Evolutionary conservation across 2,113 vertebrate species (phyloP).

Genomic region (Ginglymostoma cirratum): DNA sequence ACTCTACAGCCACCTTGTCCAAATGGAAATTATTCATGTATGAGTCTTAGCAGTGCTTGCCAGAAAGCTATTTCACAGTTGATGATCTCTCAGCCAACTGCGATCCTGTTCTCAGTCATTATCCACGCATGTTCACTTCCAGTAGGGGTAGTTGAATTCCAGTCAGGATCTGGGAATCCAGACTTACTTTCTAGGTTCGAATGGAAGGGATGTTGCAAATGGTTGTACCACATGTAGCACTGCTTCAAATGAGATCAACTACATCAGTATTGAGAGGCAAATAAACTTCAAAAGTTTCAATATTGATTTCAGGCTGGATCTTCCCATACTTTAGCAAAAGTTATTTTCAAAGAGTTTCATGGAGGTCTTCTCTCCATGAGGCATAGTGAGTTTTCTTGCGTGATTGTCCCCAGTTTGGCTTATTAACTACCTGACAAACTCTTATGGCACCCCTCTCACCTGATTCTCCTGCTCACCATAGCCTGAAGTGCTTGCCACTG

Average conservation of each 20-base stretch:
- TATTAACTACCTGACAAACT: too few relatives aligned
- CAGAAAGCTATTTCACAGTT: not conserved
- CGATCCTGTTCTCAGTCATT: not conserved
- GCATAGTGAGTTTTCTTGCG: too few relatives aligned
- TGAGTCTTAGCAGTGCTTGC: not conserved
- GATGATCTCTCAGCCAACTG: not conserved
- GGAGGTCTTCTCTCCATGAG: too few relatives aligned
- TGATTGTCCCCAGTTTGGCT: too few relatives aligned
- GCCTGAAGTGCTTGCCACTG: too few relatives aligned
- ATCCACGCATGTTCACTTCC: not conserved
- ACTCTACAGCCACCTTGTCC: not conserved
- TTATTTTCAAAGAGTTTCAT: too few relatives aligned
- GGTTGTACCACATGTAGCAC: not conserved
- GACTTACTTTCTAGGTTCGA: too few relatives aligned
- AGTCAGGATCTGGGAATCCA: not conserved
- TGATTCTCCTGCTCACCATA: too few relatives aligned
- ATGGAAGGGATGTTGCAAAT: not conserved
- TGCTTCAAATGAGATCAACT: not conserved
- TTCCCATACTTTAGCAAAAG: too few relatives aligned
- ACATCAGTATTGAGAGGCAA: not conserved
- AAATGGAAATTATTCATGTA: not conserved
- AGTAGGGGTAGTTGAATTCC: not conserved
- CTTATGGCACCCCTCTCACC: too few relatives aligned
- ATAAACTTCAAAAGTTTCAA: not conserved
- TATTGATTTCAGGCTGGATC: not conserved